These are phyloP conservation scores for Thunnus maccoyii DNA, from an alignment of 2,113 vertebrate species.

Conservation along the genomic window DNA sequence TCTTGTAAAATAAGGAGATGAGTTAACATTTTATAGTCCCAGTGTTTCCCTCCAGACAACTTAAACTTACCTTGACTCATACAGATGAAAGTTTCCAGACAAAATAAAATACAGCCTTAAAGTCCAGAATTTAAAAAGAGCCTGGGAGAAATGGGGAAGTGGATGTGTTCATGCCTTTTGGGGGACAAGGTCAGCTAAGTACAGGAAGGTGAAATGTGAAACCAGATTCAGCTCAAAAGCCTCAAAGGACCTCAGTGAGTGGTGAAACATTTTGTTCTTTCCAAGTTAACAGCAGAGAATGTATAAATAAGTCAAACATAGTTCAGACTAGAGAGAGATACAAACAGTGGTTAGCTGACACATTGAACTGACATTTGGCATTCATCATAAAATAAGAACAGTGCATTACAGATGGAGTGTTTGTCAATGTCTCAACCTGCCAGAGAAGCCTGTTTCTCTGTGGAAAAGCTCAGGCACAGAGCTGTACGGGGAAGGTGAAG, in stretches of 20 bases:
- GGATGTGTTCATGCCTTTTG: slow-evolving; percentile 1
- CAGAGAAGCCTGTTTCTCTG: background rate
- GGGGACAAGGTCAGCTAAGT: slow-evolving; percentile 12
- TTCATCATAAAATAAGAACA: slow-evolving; percentile 1
- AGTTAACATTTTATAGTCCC: slow-evolving; percentile 12
- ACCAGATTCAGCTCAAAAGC: background rate
- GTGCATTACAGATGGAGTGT: background rate
- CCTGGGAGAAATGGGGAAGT: background rate
- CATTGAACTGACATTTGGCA: background rate
- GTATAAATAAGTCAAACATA: slow-evolving; percentile 26
- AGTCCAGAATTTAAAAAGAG: background rate
- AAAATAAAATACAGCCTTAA: background rate
- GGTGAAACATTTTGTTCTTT: background rate
- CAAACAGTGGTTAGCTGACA: background rate
- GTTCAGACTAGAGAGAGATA: background rate
- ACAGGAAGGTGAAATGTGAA: slow-evolving; percentile 32
- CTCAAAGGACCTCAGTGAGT: background rate
- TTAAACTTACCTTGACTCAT: background rate
- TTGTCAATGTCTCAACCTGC: background rate
- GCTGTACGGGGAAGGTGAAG: background rate
- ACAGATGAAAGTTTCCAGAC: background rate
- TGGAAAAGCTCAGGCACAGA: background rate
- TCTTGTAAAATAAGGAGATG: background rate
- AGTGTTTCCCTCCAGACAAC: background rate
- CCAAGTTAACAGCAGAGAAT: slow-evolving; percentile 7